phyloP scores from a whole-genome alignment of 1,140 invertebrate species.

The Platorchestia sp. region DNA sequence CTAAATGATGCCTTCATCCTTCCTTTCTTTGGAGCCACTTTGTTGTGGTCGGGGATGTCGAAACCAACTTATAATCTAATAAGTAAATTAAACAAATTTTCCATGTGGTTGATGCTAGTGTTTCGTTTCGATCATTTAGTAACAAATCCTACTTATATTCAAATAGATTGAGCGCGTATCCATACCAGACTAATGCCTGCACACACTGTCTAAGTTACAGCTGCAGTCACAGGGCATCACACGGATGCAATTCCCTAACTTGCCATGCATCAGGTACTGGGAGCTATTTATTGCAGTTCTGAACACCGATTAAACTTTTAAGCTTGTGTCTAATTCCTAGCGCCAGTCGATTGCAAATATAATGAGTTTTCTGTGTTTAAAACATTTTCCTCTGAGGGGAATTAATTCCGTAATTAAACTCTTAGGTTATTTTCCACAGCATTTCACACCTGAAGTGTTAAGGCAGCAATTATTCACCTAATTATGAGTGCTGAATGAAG shows the following conservation, averaged over 20 bases:
- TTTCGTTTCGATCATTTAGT: too few relatives aligned
- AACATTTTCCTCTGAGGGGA: not conserved
- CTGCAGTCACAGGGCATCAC: not conserved
- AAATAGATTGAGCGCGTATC: too few relatives aligned
- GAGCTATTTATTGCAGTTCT: not conserved
- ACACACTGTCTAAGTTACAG: too few relatives aligned
- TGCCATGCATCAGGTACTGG: not conserved
- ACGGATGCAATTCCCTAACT: not conserved
- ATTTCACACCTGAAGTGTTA: not conserved
- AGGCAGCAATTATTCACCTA: not conserved
- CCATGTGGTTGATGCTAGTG: too few relatives aligned
- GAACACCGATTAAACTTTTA: not conserved
- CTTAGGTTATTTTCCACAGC: not conserved
- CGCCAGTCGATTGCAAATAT: not conserved
- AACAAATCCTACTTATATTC: too few relatives aligned
- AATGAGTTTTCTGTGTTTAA: not conserved
- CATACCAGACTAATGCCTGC: too few relatives aligned
- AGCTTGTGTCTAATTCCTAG: not conserved
- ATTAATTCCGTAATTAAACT: not conserved
- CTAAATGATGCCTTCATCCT: too few relatives aligned
- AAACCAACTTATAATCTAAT: too few relatives aligned
- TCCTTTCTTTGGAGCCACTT: too few relatives aligned
- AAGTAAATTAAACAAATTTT: too few relatives aligned
- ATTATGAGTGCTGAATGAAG: not conserved
- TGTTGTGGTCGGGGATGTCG: too few relatives aligned